phyloP scores from a whole-genome alignment of 2,888 invertebrate genomes.

The Drosophila ochracea region DNA sequence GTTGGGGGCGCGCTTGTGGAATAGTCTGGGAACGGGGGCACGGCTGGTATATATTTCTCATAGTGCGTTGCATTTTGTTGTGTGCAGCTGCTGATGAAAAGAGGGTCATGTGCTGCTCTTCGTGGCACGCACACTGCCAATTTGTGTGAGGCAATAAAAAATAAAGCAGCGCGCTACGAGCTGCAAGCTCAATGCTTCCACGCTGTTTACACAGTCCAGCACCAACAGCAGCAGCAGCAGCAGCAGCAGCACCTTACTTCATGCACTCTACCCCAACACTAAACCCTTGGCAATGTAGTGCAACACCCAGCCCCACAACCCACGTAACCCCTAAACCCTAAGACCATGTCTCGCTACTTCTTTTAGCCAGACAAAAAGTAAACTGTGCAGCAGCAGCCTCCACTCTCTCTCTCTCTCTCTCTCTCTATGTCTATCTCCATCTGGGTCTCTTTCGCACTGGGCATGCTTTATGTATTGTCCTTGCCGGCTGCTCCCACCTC shows the following conservation, averaged over 20 bases:
- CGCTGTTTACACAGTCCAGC: constrained; percentile 72
- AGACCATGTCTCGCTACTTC: constrained; percentile 42
- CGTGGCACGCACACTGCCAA: constrained; percentile 77
- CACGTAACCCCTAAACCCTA: constrained; percentile 43
- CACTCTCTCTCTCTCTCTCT: not conserved
- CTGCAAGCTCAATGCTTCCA: constrained; percentile 48
- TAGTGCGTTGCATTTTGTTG: constrained; percentile 59
- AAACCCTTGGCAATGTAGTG: not conserved
- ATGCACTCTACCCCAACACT: not conserved
- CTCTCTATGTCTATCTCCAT: not conserved
- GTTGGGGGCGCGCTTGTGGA: constrained; percentile 5
- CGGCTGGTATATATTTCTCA: constrained; percentile 10
- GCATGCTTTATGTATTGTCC: constrained; percentile 75
- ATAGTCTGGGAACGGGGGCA: not conserved
- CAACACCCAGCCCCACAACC: not conserved
- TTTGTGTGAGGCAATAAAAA: constrained; percentile 70
- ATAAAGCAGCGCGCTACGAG: constrained; percentile 55
- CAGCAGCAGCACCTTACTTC: constrained; percentile 36
- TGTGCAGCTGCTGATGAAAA: constrained; percentile 71
- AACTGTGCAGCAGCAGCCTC: constrained; percentile 57
- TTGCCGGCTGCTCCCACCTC: constrained; percentile 60
- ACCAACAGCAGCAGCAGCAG: constrained; percentile 15
- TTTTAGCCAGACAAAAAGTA: constrained; percentile 63
- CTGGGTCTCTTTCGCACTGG: constrained; percentile 6
- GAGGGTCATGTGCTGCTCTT: constrained; percentile 69